Base-by-base conservation (phyloP, 2,888 invertebrate genomes). In the Andricus curvator region DNA sequence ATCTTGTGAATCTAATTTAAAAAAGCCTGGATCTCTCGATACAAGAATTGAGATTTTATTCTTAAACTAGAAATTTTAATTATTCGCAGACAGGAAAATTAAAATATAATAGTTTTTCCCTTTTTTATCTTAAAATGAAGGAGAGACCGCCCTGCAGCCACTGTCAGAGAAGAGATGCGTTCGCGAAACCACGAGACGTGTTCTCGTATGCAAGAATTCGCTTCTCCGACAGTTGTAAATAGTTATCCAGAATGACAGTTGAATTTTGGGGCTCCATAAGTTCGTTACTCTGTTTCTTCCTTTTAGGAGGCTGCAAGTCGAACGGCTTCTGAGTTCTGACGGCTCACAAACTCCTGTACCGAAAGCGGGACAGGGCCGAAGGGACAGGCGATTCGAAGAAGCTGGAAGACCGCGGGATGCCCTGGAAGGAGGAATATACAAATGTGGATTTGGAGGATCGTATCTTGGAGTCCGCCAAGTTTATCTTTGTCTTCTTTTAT, bases 241-340 rank as follows among this genome's bases (percentile, higher is more conserved):
- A 90, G 89, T 90, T 89, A 89, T 89, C 81, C 86, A 84, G 86
- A 90, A 88, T 90, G 90, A 90, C 90, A 89, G 90, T 88, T 88
- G 88, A 87, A 89, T 89, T 90, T 90, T 81, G 85, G 79, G 78
- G 85, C 81, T 79, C 86, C 81, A 83, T 86, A 86, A 88, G 85
- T 87, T 88, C 85, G 87, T 88, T 88, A 84, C 81, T 79, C 80
- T 80, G 66, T 25, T 81, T 66, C 65, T 67, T 78, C 76, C n/a
- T 68, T 78, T 78, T 64, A 56, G 51, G 37, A 6, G 33, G n/a
- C 68, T 41, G 51, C 70, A 70, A 70, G 68, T 48, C 44, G 67
- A 67, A 67, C 67, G 68, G 48, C 68, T 48, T 68, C 68, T 70
- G 48, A 70, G 48, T 70, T 70, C 70, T 70, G 48, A 70, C 70